Conservation (phyloP, 2,113 vertebrate genomes). For the Salvelinus alpinus region DNA sequence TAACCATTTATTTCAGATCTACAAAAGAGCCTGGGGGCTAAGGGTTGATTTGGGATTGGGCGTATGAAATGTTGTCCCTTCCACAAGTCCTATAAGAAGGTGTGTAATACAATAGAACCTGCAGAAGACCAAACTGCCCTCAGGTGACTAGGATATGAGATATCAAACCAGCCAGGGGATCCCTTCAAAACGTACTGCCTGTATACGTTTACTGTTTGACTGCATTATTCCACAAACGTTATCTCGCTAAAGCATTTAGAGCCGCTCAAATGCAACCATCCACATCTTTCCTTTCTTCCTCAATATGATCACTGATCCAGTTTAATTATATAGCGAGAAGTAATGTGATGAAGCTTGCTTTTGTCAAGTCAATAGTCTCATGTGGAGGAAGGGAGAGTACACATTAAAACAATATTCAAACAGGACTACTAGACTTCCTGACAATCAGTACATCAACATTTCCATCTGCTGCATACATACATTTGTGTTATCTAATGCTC, state of each 20-base stretch:
- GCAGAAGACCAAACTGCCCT: constrained; percentile 13
- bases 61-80: not conserved
- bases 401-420: not conserved
- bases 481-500: constrained; percentile 41
- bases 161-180: constrained; percentile 15
- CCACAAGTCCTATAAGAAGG: not conserved
- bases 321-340: not conserved
- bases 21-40: not conserved
- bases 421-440: not conserved
- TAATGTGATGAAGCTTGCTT: not conserved
- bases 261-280: constrained; percentile 46
- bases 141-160: constrained; percentile 14
- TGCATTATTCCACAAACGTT: not conserved
- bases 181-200: constrained; percentile 36
- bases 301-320: constrained; percentile 13
- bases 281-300: not conserved
- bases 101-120: constrained; percentile 7
- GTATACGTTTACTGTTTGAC: not conserved
- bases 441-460: constrained; percentile 6
- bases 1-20: not conserved
- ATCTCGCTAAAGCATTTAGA: not conserved
- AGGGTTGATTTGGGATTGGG: not conserved
- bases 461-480: constrained; percentile 29
- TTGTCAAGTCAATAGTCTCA: not conserved
- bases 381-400: not conserved